A percentile compares a stretch with the other conserved stretches of the same genome.
Conservation (phyloP, 2,797 vertebrate genomes). For the Triplophysa yarkandensis region DNA sequence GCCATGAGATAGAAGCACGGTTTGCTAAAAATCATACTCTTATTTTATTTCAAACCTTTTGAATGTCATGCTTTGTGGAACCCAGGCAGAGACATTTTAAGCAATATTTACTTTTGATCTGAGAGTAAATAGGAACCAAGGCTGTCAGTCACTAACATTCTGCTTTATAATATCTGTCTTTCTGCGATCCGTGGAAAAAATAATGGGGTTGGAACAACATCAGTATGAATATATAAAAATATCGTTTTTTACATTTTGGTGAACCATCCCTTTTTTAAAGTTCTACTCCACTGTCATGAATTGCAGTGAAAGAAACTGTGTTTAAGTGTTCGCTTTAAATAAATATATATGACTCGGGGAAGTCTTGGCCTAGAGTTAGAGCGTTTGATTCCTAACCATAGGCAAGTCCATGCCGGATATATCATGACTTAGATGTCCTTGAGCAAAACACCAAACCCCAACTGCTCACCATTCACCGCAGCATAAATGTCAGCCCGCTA, state of each 20-base stretch:
- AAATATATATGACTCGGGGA: too few relatives aligned
- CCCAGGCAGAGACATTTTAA: background rate
- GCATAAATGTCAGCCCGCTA: too few relatives aligned
- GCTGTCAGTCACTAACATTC: background rate
- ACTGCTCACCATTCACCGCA: too few relatives aligned
- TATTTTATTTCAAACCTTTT: background rate
- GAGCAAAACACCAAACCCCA: too few relatives aligned
- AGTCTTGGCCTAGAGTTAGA: too few relatives aligned
- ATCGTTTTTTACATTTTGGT: background rate
- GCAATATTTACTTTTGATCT: background rate
- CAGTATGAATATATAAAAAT: background rate
- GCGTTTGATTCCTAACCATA: too few relatives aligned
- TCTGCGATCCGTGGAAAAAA: background rate
- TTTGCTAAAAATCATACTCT: background rate
- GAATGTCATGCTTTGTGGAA: background rate
- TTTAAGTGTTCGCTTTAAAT: too few relatives aligned
- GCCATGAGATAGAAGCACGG: background rate
- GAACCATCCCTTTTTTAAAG: background rate
- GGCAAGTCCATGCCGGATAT: too few relatives aligned
- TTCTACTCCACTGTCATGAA: background rate
- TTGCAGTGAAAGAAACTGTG: background rate
- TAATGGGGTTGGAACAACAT: conserved; percentile 1
- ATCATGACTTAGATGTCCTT: too few relatives aligned
- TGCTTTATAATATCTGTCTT: background rate
- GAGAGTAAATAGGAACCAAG: background rate